Percentiles rank a stretch among this genome's conserved stretches.
Evolutionary conservation across 2,888 invertebrate species (phyloP).

Genomic region (Euclidia mi): DNA sequence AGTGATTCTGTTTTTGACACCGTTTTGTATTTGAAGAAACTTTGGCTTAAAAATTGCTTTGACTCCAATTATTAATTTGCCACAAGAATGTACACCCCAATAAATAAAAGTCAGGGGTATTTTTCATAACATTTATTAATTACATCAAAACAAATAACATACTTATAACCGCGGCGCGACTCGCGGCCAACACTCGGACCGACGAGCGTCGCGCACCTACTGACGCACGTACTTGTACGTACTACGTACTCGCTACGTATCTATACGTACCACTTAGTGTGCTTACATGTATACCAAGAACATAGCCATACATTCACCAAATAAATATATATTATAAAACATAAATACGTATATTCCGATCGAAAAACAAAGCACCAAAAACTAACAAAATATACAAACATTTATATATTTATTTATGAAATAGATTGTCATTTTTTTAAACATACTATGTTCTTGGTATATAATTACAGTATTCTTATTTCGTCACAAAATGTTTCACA

Average conservation of each 20-base stretch:
- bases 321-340: not conserved
- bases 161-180: conserved; percentile 69
- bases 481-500: conserved; percentile 32
- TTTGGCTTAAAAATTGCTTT: too few species aligned
- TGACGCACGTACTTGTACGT: conserved; percentile 47
- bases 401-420: not conserved
- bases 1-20: too few species aligned
- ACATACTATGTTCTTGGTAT: conserved; percentile 11
- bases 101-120: conserved; percentile 48
- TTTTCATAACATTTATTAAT: conserved; percentile 89
- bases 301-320: not conserved
- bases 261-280: too few species aligned
- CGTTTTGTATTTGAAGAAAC: too few species aligned
- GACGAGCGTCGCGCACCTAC: conserved; percentile 82
- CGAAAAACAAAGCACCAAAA: conserved; percentile 1
- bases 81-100: too few species aligned
- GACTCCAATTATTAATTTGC: too few species aligned
- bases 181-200: conserved; percentile 78
- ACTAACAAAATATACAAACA: conserved; percentile 10
- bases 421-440: conserved; percentile 5
- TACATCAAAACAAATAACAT: conserved; percentile 90
- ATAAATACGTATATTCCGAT: not conserved
- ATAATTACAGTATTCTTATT: not conserved
- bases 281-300: too few species aligned
- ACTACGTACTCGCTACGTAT: too few species aligned